phyloP scores from a whole-genome alignment of 2,888 invertebrate species.

The Apodemia hepburni region DNA sequence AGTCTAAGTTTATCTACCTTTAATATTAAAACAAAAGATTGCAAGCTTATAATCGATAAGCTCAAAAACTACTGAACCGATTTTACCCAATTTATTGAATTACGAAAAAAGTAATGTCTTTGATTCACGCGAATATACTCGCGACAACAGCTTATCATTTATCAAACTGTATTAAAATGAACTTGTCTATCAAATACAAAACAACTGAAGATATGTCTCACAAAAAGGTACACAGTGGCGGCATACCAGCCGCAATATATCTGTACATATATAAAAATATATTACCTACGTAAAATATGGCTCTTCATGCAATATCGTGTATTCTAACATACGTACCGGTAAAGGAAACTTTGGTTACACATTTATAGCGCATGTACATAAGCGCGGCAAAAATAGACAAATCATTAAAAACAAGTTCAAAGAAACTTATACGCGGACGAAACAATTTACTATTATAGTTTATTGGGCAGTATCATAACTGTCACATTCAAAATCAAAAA shows the following conservation, averaged over 20 bases:
- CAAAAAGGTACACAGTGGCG: slow-evolving; percentile 41
- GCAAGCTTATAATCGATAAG: no score
- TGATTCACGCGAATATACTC: no score
- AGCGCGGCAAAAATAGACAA: slow-evolving; percentile 14
- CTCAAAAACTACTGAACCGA: no score
- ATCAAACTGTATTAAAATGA: slow-evolving; percentile 25
- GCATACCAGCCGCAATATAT: slow-evolving; percentile 42
- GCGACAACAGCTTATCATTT: slow-evolving; percentile 6
- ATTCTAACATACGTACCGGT: slow-evolving; percentile 37
- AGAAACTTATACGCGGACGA: neutral
- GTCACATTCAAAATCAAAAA: no score
- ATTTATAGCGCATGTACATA: neutral
- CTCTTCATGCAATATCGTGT: slow-evolving; percentile 43
- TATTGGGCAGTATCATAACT: no score
- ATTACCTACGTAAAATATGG: slow-evolving; percentile 63
- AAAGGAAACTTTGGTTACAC: slow-evolving; percentile 45
- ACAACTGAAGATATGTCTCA: slow-evolving; percentile 40
- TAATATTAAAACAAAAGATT: no score
- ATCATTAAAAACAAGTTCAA: slow-evolving; percentile 9
- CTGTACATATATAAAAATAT: slow-evolving; percentile 72
- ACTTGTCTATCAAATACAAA: slow-evolving; percentile 24
- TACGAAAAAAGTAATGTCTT: no score
- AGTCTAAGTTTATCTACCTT: neutral
- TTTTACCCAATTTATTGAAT: no score
- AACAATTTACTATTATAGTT: neutral